Base-by-base conservation (phyloP, 2,888 invertebrate species). In the Phasia obesa region DNA sequence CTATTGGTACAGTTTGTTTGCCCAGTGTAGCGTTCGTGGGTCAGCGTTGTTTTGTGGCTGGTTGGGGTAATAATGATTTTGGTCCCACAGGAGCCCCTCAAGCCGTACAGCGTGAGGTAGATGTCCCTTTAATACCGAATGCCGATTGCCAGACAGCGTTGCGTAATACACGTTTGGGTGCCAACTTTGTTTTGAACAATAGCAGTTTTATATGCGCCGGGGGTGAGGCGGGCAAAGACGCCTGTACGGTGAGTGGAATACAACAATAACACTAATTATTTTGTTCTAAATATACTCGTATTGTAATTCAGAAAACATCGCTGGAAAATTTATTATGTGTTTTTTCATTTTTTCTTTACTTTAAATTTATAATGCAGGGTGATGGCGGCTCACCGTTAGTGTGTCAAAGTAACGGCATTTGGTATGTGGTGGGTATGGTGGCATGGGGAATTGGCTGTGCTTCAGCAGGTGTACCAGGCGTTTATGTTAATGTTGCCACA, bases 11-110 rank as follows among this genome's bases (percentile, higher is more conserved):
- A 27, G 93, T 93, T 9, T 95, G 95, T 87, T 90, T 95, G 67
- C 91, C 91, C 2, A 89, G 93, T 0, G 86, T 92, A 0, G 85
- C 91, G 83, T 92, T 92, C 86, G 89, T 92, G 64, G 94, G 94
- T 15, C 93, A 93, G 88, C 93, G 89, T 86, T 87, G 91, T 87
- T 93, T 93, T 92, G 95, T 96, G 0, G 92, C 95, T n/a, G 98
- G 98, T 13, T 98, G 97, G 97, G 98, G 98, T 15, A 96, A 96
- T 88, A 90, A 96, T 85, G 94, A 95, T 85, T 98, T 96, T 84
- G 92, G 91, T 87, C 69, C 91, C 15, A 88, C 87, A 2, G 91
- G 91, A 4, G 87, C 88, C 6, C 91, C 89, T 71, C 91, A 95
- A 89, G 93, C 93, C 84, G 94, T 95, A 42, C 91, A 95, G 88